Base-by-base conservation (phyloP, 2,113 vertebrate genomes). In the Uria aalge region DNA sequence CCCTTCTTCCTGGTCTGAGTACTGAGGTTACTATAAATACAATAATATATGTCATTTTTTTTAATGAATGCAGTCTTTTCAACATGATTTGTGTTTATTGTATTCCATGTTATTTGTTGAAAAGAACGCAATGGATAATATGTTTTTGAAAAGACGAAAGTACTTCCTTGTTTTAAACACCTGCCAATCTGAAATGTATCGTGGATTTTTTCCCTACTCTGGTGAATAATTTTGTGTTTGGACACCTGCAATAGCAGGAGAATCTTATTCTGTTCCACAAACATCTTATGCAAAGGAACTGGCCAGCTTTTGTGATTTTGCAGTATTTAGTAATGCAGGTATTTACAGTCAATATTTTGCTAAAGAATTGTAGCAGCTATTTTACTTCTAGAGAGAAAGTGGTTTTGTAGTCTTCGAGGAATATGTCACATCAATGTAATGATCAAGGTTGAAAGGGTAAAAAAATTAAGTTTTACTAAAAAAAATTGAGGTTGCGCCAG, bases 401-500 rank as follows among this genome's bases (percentile, higher is more conserved):
- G 16, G 2, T 43, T 92, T 57, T 71, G 29, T 93, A 76, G n/a
- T 66, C 50, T 53, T 88, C 3, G 5, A 92, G 80, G 36, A 80
- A 36, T 83, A 38, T 48, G 32, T 48, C 60, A 79, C 77, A 91
- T 47, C 32, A 53, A n/a, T 26, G 67, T 80, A 55, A 36, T 60
- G 41, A 56, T 48, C 77, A 80, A 95, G 26, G 22, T 93, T 52
- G 81, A 56, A 74, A 88, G 38, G 66, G 43, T 83, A 3, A 72
- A 72, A 72, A 90, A 85, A 47, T 11, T 1, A 47, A 86, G 50
- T 92, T 97, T 90, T 83, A 66, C 63, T 80, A 45, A 77, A 93
- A 88, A 64, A 80, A 93, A 83, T 78, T 84, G 88, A 94, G 96
- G 96, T 98, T 98, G 98, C 98, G 98, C 98, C 98, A 98, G 98